These are phyloP conservation scores for Ochlodes sylvanus DNA, from an alignment of 2,888 invertebrate genomes.

Conservation along the genomic window DNA sequence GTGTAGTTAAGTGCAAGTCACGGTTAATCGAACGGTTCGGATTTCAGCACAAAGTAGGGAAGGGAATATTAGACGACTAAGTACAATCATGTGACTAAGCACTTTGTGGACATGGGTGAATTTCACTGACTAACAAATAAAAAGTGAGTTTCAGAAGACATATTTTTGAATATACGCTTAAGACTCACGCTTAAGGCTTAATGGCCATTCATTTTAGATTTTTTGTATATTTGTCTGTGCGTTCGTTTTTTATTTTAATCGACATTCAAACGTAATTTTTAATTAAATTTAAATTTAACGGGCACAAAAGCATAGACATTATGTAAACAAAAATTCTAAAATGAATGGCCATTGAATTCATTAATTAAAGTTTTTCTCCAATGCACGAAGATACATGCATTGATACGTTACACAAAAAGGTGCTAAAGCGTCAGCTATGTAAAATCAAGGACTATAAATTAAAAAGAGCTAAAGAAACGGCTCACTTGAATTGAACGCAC, in stretches of 20 bases:
- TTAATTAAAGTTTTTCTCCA: no score
- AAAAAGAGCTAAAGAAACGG: constrained; percentile 60
- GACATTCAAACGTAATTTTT: no score
- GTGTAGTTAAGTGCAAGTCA: constrained; percentile 76
- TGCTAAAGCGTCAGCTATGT: constrained; percentile 28
- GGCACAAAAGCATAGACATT: no score
- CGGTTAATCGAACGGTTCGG: constrained; percentile 71
- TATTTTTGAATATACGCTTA: not conserved
- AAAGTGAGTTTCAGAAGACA: not conserved
- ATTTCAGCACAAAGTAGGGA: constrained; percentile 73
- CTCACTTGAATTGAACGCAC: constrained; percentile 68
- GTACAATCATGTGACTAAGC: constrained; percentile 62
- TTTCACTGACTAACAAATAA: constrained; percentile 13
- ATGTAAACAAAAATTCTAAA: no score
- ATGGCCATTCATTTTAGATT: no score
- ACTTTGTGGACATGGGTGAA: constrained; percentile 59
- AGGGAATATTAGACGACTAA: constrained; percentile 62
- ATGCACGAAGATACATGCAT: no score
- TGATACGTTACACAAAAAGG: not conserved
- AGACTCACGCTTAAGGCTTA: no score
- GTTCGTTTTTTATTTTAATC: no score
- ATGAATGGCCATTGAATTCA: no score
- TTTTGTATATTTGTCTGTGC: no score
- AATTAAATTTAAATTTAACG: no score
- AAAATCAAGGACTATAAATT: constrained; percentile 47